Evolutionary conservation across 2,113 vertebrate species (phyloP), one percentile per base, ranked within the genome.

Genomic region (human): DNA sequence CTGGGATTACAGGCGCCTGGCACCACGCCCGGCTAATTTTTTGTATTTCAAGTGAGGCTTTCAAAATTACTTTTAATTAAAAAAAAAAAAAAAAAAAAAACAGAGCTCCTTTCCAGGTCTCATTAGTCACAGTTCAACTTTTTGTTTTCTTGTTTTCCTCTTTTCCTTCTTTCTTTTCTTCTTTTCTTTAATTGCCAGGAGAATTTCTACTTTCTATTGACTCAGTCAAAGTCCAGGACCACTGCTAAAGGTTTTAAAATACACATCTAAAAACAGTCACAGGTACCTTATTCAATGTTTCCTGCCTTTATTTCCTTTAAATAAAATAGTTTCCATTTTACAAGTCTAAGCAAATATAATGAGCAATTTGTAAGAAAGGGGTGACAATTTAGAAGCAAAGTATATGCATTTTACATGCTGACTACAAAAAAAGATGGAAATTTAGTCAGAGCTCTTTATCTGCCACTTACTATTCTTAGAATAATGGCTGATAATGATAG

Each of bases 361-460:
- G 72, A 89, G 2, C 1, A 48, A 85, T 96, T 97, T 92, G 7
- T 93, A 97, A 93, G 73, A 76, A 97, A 98, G 70, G 57, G 59
- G 13, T 95, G 48, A 97, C 75, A 83, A n/a, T 96, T 97, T 50
- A 89, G 89, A 95, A 87, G 87, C 18, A 48, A 80, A 61, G 81
- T 2, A 3, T 5, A 17, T 48, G 50, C 10, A n/a, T 90, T 98
- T 92, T 86, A 95, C 93, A 80, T 0, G 0, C 61, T 96, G 96
- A 95, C 96, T 97, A 88, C 70, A 96, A 96, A 93, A 93, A 97
- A 94, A 45, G 92, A 97, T 94, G 95, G 96, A 98, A 98, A 98
- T 98, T 97, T 98, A 92, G 73, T 82, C 87, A 75, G 70, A 96
- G 87, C 98, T 97, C 97, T 98, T 96, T 97, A 98, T 97, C 97